A percentile compares a stretch with the other conserved stretches of the same genome.
Evolutionary conservation across 2,888 invertebrate species (phyloP).

Genomic region (Cactoblastis cactorum): DNA sequence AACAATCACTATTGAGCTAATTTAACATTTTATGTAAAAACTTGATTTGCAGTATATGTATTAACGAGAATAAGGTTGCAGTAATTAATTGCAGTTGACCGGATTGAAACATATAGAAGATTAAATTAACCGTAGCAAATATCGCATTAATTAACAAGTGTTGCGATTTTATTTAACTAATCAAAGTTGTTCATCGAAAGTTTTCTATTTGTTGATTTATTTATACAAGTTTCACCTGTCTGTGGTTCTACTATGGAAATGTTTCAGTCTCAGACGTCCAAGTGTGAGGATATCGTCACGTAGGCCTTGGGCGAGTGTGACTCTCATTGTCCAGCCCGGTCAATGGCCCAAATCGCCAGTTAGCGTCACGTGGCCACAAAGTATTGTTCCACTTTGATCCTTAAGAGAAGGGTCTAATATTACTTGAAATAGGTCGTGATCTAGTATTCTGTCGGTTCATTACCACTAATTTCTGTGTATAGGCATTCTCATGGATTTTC

Average conservation of each 20-base stretch:
- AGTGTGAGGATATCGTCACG: neutral
- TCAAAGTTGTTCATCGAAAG: neutral
- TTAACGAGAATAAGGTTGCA: no score
- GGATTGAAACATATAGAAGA: neutral
- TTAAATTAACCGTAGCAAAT: neutral
- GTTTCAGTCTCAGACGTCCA: neutral
- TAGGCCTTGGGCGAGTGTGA: conserved; percentile 30
- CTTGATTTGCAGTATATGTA: no score
- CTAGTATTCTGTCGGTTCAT: no score
- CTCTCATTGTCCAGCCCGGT: conserved; percentile 52
- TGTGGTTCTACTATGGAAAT: no score
- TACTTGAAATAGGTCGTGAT: no score
- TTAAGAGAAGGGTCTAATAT: neutral
- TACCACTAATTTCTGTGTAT: no score
- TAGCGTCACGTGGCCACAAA: conserved; percentile 46
- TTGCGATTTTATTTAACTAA: neutral
- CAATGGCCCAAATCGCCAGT: conserved; percentile 54
- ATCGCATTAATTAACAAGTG: neutral
- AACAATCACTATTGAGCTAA: no score
- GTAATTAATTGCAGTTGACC: no score
- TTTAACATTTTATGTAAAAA: no score
- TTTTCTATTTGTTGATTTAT: neutral
- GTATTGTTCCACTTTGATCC: conserved; percentile 3
- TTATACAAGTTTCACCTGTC: neutral
- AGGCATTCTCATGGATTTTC: no score